phyloP scores from a whole-genome alignment of 2,888 invertebrate genomes.

The Vesta saturnalis region DNA sequence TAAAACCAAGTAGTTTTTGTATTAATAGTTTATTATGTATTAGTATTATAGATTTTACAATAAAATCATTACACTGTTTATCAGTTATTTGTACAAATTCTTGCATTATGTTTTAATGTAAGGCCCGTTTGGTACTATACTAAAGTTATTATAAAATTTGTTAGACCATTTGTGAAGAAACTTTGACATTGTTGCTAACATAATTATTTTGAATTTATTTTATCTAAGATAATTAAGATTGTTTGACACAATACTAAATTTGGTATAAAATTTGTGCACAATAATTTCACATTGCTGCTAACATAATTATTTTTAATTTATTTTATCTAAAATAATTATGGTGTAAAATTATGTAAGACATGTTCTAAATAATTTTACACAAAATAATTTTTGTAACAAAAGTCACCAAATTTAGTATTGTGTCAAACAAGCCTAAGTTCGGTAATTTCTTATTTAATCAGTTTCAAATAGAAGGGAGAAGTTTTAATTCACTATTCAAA shows the following conservation, averaged over 20 bases:
- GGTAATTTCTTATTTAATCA: too few species aligned
- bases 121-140: slow-evolving; percentile 5
- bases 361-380: too few species aligned
- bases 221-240: too few species aligned
- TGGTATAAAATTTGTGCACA: slow-evolving; percentile 5
- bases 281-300: neutral
- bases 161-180: neutral
- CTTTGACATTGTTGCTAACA: neutral
- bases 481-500: too few species aligned
- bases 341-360: too few species aligned
- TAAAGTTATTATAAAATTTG: neutral
- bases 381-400: neutral
- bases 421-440: too few species aligned
- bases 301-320: neutral
- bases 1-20: neutral
- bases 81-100: slow-evolving; percentile 1
- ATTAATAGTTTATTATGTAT: neutral
- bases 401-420: neutral
- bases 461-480: too few species aligned
- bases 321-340: too few species aligned
- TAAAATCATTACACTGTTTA: slow-evolving; percentile 1
- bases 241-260: neutral
- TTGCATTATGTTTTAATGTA: neutral
- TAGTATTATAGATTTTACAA: neutral
- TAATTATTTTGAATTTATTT: neutral